Base-by-base conservation (phyloP, 2,113 vertebrate genomes). In the Ptilonorhynchus violaceus region DNA sequence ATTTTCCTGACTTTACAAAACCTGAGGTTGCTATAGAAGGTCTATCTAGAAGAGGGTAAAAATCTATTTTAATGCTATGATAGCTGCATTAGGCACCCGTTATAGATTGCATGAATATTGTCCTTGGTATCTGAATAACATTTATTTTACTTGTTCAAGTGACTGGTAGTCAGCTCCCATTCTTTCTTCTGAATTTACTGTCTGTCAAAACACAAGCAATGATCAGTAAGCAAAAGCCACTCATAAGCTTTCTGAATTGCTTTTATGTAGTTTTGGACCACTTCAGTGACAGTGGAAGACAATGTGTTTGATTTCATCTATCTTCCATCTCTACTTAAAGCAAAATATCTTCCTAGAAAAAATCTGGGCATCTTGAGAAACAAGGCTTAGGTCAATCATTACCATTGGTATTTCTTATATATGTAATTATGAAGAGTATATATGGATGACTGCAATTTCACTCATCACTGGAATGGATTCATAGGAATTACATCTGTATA, bases 151-250 rank as follows among this genome's bases (percentile, higher is more conserved):
- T 96, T 98, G 92, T 93, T 98, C 97, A 78, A 96, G 79, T 58
- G 94, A 95, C 80, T 98, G 83, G 64, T 98, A 93, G 86, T 99
- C 98, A 76, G 98, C 98, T 96, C 97, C 98, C 77, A 98, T 97
- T 81, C 97, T 98, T 89, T 99, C 98, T 70, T 99, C 98, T 84
- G 97, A 50, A 64, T 98, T 98, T 75, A 98, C 94, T 52, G 98
- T 96, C 60, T 99, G 96, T 73, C 86, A 96, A 69, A 98, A 97
- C 87, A 99, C 95, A 53, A 98, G 96, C 22, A 98, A n/a, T 19
- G 97, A 96, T 64, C 98, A 98, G 93, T 98, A 41, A 67, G 50
- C 60, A 95, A 75, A 92, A 90, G 42, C 75, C 76, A 56, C 20
- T 67, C 25, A 35, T 16, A 6, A 91, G 67, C 72, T 88, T 68